Base-by-base conservation (phyloP, 2,797 vertebrate species). In the Amblyraja radiata region DNA sequence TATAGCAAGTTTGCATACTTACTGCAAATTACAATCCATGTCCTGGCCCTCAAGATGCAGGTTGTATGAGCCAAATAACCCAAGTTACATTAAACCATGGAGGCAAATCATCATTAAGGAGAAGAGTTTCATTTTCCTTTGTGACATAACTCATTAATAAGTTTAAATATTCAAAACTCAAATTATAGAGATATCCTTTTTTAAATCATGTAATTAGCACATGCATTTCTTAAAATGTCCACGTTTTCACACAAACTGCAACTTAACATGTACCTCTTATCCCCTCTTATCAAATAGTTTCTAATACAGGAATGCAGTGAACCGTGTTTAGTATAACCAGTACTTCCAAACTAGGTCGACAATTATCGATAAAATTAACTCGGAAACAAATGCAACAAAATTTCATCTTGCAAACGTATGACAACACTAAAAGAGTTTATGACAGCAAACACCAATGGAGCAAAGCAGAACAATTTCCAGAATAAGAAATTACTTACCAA, bases 401-500 rank as follows among this genome's bases (percentile, higher is more conserved):
- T 92, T 39, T 46, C 71, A 76, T 92, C 46, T 58, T 92, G 25
- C 39, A 92, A 92, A 28, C 25, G 54, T 54, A 76, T 58, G 23
- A 74, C 46, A 92, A 58, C 28, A 46, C 25, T 10, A 74, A 46
- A 74, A 71, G 32, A 46, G 68, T 13, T 46, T 46, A 18, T 32
- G 39, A 32, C 16, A 32, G 71, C 68, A 90, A 39, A 4, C 86
- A 36, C 6, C 0, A 11, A 54, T 5, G 5, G 25, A 91, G 28
- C 36, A 90, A 9, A 91, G 68, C 46, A 71, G 71, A 32, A 10
- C 78, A 46, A 46, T 90, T 71, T 68, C 1, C 90, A 93, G 36
- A 83, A 65, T 78, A 93, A 94, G 95, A 23, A 23, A 93, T 80
- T 93, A 96, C 98, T 98, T 97, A 99, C 99, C 95, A 99, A 97